Evolutionary conservation across 1,140 invertebrate genomes (phyloP), one percentile per base, ranked within the genome.

Genomic region (Solenopsis fugax): DNA sequence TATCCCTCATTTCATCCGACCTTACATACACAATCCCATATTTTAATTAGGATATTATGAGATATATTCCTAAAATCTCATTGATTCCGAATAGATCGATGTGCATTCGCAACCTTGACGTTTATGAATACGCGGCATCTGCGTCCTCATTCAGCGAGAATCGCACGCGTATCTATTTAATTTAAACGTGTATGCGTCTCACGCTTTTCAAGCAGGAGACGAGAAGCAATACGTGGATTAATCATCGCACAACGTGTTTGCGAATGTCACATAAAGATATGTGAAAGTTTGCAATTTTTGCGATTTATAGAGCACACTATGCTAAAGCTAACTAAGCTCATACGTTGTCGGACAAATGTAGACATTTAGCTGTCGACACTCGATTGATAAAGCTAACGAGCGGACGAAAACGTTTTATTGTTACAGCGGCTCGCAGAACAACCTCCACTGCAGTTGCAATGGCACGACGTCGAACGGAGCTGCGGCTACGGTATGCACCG

Each of bases 371-470:
- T 64, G 9, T 16, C 24, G 4, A n/a, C 4, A 37, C 13, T 52
- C 1, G 6, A 29, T 67, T 60, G 29, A 5, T 24, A 18, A 16
- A 72, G 29, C 10, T 48, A 48, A 56, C 41, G 21, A 34, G 3
- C 12, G 34, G 29, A 13, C 48, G 48, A 48, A 56, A 41, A 62
- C 4, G 6, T 65, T 21, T 52, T 65, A 69, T 9, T 58, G 52
- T 94, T 97, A 2, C 94, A 97, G 97, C 62, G 96, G 96, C 54
- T 97, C 97, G 37, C 97, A 96, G 89, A 96, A 96, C 85, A 97
- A 97, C 92, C 93, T 97, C 2, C 93, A 95, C 81, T 94, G 93
- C 84, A 94, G 91, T 41, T 97, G 97, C 95, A 97, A 97, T 92
- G 97, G 97, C 0, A 95, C 95, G 12, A 81, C 93, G 58, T 89